A percentile compares a stretch with the other conserved stretches of the same genome.
These are phyloP conservation scores for Eurois occulta DNA, from an alignment of 2,888 invertebrate genomes.

Conservation along the genomic window DNA sequence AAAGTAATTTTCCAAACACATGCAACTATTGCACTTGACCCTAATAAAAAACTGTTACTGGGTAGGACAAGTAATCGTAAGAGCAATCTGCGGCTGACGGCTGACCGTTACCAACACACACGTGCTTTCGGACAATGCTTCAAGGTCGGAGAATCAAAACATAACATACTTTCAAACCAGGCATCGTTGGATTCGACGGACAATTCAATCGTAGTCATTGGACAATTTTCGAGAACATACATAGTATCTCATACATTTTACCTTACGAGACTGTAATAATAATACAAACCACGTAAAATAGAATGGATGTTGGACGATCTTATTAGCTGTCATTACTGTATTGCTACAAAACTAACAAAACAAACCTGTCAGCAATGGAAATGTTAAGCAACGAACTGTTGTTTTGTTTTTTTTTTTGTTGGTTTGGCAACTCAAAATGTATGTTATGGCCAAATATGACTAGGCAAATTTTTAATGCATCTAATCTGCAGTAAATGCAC, in stretches of 20 bases:
- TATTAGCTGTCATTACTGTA: conserved; percentile 23
- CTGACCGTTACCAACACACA: conserved; percentile 33
- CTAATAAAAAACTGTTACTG: conserved; percentile 44
- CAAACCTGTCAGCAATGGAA: not conserved
- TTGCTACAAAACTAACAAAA: conserved; percentile 24
- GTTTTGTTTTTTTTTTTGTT: conserved; percentile 22
- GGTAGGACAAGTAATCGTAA: conserved; percentile 13
- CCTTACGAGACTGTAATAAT: conserved; percentile 20
- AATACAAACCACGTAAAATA: conserved; percentile 29
- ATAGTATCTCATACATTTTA: conserved; percentile 21
- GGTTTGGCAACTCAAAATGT: conserved; percentile 4
- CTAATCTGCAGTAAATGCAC: conserved; percentile 27
- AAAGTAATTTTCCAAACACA: conserved; percentile 31
- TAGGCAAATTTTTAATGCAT: conserved; percentile 9
- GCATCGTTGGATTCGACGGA: conserved; percentile 50
- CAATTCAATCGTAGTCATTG: conserved; percentile 67
- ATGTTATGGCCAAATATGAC: conserved; percentile 19
- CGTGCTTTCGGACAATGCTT: conserved; percentile 64
- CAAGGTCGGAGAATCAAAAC: conserved; percentile 72
- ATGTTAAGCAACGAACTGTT: conserved; percentile 26
- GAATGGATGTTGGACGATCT: conserved; percentile 20
- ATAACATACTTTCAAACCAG: conserved; percentile 80
- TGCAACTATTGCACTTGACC: conserved; percentile 57
- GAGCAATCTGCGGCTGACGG: conserved; percentile 21
- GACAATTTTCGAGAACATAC: conserved; percentile 73